Conservation (phyloP, 1,140 invertebrate species). For the Eubasilissa regina region DNA sequence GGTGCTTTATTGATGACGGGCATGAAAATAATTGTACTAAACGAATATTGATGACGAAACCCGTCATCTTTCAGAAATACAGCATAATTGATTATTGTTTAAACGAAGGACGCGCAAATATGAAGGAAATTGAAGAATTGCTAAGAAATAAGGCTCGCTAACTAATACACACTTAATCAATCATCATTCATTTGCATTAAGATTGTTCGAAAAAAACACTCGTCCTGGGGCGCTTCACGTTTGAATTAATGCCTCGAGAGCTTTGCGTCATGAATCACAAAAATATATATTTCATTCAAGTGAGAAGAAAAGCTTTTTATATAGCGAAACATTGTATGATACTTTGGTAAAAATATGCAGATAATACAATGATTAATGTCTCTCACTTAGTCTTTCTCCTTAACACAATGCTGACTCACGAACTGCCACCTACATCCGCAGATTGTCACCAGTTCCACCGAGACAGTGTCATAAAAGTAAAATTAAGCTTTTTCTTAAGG, state of each 20-base stretch:
- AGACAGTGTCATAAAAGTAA: constrained; percentile 3
- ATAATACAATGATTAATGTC: constrained; percentile 43
- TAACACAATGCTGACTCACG: not conserved
- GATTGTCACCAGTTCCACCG: not conserved
- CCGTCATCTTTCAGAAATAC: too few species aligned
- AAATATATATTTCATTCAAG: constrained; percentile 1
- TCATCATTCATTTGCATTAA: constrained; percentile 17
- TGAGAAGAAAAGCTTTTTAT: constrained; percentile 26
- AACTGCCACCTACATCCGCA: not conserved
- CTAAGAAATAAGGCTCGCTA: too few species aligned
- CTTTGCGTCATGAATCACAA: not conserved
- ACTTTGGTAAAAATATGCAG: constrained; percentile 4
- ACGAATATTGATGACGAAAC: too few species aligned
- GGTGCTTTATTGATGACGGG: too few species aligned
- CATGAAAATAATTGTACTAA: too few species aligned
- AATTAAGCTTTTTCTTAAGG: not conserved
- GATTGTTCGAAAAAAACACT: not conserved
- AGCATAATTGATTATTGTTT: too few species aligned
- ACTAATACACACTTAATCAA: not conserved
- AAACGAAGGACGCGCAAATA: too few species aligned
- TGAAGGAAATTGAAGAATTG: too few species aligned
- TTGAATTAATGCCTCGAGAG: not conserved
- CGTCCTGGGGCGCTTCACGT: not conserved
- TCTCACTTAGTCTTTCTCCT: not conserved
- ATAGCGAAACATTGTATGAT: constrained; percentile 10